Base-by-base conservation (phyloP, 2,113 vertebrate genomes). In the Tor tambroides region DNA sequence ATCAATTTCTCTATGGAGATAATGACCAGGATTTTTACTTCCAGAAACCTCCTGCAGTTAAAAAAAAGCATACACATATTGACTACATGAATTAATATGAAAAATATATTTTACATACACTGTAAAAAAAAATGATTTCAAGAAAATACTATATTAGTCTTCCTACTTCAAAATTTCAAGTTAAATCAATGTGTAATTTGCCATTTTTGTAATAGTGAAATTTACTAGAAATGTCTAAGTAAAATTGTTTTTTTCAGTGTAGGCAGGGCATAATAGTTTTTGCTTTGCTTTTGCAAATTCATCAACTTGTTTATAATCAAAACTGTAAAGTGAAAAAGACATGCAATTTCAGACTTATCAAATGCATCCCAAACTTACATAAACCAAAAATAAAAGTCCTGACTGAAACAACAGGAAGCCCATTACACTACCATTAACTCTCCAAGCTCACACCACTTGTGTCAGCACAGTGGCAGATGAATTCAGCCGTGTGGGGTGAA, bases 381-480 rank as follows among this genome's bases (percentile, higher is more conserved):
- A 59, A 82, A 38, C 17, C 41, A 43, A 69, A 76, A 75, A 69
- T 32, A 38, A 71, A 85, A 74, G 41, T 71, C 30, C 9, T 72
- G 83, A 87, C 11, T 23, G 71, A 84, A 56, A 71, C n/a, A 28
- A 69, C 71, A 87, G 80, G 82, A 87, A 77, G 80, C 38, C 51
- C 35, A 85, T 87, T 90, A 86, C 26, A 19, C 69, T 67, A 83
- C 72, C 65, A 83, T 88, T 87, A 87, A 80, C 26, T 72, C 63
- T 72, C 30, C 54, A 80, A 67, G 10, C 90, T 87, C 86, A 92
- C 94, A 95, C 93, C 54, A 80, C 63, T 94, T 91, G 92, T 92
- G 93, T 96, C 81, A 92, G 94, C 94, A 94, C 94, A 95, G 95
- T 94, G 94, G 95, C 92, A 94, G 93, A 95, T 94, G 94, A 96